Base-by-base conservation (phyloP, 2,888 invertebrate genomes). In the Phortica okadai region DNA sequence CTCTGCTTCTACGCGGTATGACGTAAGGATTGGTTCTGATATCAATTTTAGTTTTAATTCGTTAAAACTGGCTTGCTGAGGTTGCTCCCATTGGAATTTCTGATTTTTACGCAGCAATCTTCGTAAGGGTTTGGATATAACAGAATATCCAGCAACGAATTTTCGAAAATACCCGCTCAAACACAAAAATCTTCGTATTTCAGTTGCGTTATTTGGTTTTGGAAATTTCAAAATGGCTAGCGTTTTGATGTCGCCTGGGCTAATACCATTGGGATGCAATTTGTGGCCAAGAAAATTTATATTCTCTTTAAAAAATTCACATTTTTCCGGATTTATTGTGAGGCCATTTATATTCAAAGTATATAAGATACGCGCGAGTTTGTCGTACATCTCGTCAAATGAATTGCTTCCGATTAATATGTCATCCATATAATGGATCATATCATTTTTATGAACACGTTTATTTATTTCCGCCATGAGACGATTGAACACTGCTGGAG, bases 101-200 rank as follows among this genome's bases (percentile, higher is more conserved):
- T n/a, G n/a, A n/a, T n/a, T n/a, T n/a, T n/a, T n/a, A n/a, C n/a
- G n/a, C n/a, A n/a, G n/a, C n/a, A n/a, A n/a, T n/a, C n/a, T n/a
- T n/a, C n/a, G n/a, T n/a, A n/a, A n/a, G n/a, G n/a, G n/a, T n/a
- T n/a, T n/a, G n/a, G n/a, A n/a, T n/a, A n/a, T 77, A 1, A 74
- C 7, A 1, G 78, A 72, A 45, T 80, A 81, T 6, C 74, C 69
- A 58, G 58, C 58, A 58, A 58, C 6, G 14, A 58, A n/a, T 58
- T 58, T 58, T 58, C 79, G 74, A 45, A 80, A 83, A 62, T 79
- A 81, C n/a, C 78, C 75, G 8, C 76, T 79, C 7, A 81, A 73
- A 11, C 78, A 78, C 11, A 82, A 58, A 76, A 80, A 79, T 64
- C 77, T 59, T 44, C 78, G 77, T 2, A 79, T 73, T 6, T 80